Conservation (phyloP, 2,888 invertebrate species). For the Drosophila conformis region DNA sequence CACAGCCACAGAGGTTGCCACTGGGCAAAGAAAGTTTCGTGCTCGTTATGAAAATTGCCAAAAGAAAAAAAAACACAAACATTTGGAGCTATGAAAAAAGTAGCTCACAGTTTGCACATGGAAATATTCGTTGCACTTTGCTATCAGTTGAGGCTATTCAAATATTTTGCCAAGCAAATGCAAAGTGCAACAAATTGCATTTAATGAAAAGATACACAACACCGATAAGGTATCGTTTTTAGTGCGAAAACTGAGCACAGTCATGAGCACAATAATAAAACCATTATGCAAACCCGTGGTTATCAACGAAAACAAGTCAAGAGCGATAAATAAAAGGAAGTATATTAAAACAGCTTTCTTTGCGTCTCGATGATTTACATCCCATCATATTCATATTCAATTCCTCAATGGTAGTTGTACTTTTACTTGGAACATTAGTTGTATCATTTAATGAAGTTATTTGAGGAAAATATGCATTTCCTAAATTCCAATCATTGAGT, state of each 20-base stretch:
- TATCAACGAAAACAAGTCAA: not conserved
- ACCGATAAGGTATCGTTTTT: conserved; percentile 36
- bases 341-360: not conserved
- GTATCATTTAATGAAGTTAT: not conserved
- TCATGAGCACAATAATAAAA: conserved; percentile 15
- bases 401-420: not conserved
- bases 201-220: conserved; percentile 31
- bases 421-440: not conserved
- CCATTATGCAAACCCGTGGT: not conserved
- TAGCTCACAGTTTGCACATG: conserved; percentile 18
- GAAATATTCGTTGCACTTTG: conserved; percentile 16
- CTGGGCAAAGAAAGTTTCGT: conserved; percentile 67
- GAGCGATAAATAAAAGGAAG: not conserved
- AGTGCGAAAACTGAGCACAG: conserved; percentile 12
- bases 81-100: not conserved
- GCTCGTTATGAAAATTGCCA: conserved; percentile 47
- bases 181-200: conserved; percentile 23
- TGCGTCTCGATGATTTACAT: not conserved
- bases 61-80: conserved; percentile 27
- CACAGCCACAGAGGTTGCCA: conserved; percentile 38
- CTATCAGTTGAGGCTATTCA: conserved; percentile 31
- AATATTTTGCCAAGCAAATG: conserved; percentile 10
- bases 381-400: too few species aligned
- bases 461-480: not conserved
- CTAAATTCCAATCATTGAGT: not conserved